Percentiles rank a stretch among this genome's conserved stretches.
Conservation (phyloP, 2,113 vertebrate species). For the Pelodiscus sinensis region DNA sequence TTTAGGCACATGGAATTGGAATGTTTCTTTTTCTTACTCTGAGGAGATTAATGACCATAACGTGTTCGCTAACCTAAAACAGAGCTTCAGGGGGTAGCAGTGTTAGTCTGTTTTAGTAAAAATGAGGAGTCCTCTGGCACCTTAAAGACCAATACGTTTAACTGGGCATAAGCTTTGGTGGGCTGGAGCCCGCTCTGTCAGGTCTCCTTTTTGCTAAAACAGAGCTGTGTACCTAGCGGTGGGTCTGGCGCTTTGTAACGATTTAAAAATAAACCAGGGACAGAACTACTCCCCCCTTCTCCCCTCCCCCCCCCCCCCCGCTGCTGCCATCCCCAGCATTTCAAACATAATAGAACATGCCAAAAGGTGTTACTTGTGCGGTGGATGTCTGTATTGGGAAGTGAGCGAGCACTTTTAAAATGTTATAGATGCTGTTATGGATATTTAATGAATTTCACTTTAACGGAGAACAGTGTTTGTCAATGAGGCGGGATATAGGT, state of each 20-base stretch:
- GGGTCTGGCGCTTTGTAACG: neutral
- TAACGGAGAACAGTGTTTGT: neutral
- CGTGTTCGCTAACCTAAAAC: neutral
- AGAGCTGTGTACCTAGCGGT: rapidly evolving
- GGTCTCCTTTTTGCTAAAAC: neutral
- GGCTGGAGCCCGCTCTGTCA: too few relatives aligned
- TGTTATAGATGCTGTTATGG: rapidly evolving
- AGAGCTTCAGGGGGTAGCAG: too few relatives aligned
- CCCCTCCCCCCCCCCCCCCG: neutral
- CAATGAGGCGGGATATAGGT: too few relatives aligned
- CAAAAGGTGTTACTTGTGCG: neutral
- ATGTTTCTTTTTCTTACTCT: neutral
- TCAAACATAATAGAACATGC: rapidly evolving
- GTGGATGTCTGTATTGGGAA: neutral
- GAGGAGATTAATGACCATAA: rapidly evolving
- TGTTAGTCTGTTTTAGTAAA: too few relatives aligned
- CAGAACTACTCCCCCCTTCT: rapidly evolving
- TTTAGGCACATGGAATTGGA: neutral
- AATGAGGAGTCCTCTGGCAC: too few relatives aligned
- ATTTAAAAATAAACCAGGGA: too few relatives aligned
- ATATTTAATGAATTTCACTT: rapidly evolving
- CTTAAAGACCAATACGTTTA: too few relatives aligned
- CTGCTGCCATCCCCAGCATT: too few relatives aligned
- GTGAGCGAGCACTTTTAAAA: neutral
- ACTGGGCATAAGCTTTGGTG: too few relatives aligned